These are phyloP conservation scores for Enteromius fasciolatus DNA, from an alignment of 2,797 vertebrate species.

Conservation along the genomic window DNA sequence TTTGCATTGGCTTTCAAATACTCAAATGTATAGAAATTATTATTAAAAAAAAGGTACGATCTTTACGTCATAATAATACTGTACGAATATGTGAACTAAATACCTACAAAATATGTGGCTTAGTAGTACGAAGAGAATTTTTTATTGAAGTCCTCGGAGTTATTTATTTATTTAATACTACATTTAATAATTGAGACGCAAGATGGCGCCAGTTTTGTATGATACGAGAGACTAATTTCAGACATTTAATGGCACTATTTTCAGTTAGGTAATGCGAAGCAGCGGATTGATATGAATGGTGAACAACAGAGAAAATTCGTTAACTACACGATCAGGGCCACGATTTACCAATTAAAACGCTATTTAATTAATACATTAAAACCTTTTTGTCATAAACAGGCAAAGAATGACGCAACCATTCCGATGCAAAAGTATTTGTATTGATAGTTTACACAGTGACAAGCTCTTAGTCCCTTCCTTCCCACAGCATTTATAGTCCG, in stretches of 20 bases:
- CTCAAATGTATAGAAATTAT: background rate
- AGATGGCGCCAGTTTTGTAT: background rate
- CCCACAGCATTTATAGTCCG: background rate
- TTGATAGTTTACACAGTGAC: constrained; percentile 18
- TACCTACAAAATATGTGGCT: background rate
- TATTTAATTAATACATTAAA: background rate
- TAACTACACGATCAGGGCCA: background rate
- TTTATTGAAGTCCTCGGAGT: background rate
- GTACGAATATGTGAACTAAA: background rate
- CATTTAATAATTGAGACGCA: background rate
- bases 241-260: background rate
- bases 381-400: constrained; percentile 29
- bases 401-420: constrained; percentile 40
- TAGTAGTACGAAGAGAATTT: background rate
- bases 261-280: background rate
- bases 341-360: background rate
- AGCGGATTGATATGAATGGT: background rate
- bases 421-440: constrained; percentile 16
- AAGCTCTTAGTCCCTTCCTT: constrained; percentile 7
- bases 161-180: background rate
- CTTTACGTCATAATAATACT: constrained; percentile 14
- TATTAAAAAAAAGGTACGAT: background rate
- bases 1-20: background rate
- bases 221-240: background rate
- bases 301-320: background rate